Base-by-base conservation (phyloP, 64 coral and sea anemone species). In the Porites lutea region DNA sequence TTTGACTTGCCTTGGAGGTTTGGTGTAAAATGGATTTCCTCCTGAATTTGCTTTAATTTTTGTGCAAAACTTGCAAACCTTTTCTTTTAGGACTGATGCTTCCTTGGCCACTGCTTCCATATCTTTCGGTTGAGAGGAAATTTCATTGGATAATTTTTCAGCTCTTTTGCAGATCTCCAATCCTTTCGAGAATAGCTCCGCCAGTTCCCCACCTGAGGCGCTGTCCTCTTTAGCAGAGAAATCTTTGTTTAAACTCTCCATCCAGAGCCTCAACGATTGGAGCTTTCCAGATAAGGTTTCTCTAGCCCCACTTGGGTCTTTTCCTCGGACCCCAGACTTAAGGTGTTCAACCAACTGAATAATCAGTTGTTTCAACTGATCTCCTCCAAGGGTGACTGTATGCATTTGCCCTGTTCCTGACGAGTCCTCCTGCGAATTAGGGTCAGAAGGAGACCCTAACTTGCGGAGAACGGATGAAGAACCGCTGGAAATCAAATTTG, bases 1-100 rank as follows among this genome's bases (percentile, higher is more conserved):
- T 75, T 2, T 75, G 54, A 52, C 77, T 54, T 79, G 77, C 11
- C 52, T 58, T 79, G 77, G 77, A 9, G 77, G 52, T 12, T 59
- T 79, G 52, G 77, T 79, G 47, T 19, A 0, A 0, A 59, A 3
- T 16, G 77, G 77, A 37, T 60, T 45, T 12, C 6, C 10, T 21
- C 3, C 51, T 59, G 21, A 13, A 18, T 79, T 79, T 79, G 77
- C n/a, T 2, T 16, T 3, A 59, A 22, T 21, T 79, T 79, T 79
- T 22, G 1, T 79, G 77, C 77, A 60, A 0, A 79, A 79, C 53
- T 19, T 23, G 13, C 14, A 16, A 51, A 79, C n/a, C 3, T 79
- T 10, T 14, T 27, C 9, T 20, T 8, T 22, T 2, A 79, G 52
- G 2, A 57, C 12, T 4, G 77, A 51, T 55, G 53, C 77, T 58